Conservation (phyloP, 2,888 invertebrate genomes). For the Hemistola chrysoprasaria region DNA sequence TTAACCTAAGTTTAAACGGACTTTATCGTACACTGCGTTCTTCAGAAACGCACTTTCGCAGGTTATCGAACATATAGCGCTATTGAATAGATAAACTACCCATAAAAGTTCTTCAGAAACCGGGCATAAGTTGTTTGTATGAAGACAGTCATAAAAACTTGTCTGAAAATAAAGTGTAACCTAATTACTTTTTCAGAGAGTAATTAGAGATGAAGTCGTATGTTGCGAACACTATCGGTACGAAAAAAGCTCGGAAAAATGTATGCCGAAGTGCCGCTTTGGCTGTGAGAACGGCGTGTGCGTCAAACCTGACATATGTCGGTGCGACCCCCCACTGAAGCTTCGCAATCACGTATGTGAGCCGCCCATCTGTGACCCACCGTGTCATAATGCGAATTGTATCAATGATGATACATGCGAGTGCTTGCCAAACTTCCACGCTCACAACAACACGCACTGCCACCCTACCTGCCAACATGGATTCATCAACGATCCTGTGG, state of each 20-base stretch:
- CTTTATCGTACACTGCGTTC: no score
- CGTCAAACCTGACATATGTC: conserved; percentile 41
- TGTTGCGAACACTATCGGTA: conserved; percentile 33
- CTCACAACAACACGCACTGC: conserved; percentile 20
- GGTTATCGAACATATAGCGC: no score
- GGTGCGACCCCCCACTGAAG: conserved; percentile 42
- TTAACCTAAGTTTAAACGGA: no score
- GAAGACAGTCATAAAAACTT: no score
- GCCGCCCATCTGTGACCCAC: conserved; percentile 55
- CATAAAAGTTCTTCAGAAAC: no score
- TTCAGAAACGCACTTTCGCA: no score
- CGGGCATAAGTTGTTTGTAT: no score
- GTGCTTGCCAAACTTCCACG: conserved; percentile 32
- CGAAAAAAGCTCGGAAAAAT: conserved; percentile 17
- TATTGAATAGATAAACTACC: no score
- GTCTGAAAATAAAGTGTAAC: background rate
- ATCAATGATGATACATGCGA: conserved; percentile 35
- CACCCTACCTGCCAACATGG: conserved; percentile 17
- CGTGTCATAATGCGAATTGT: conserved; percentile 54
- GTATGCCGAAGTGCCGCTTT: conserved; percentile 34
- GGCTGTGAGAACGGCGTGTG: conserved; percentile 56
- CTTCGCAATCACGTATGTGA: conserved; percentile 31
- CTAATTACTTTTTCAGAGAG: conserved; percentile 30
- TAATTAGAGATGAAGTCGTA: background rate
- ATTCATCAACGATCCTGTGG: conserved; percentile 18